These are phyloP conservation scores for Lophotis ruficrista DNA, from an alignment of 2,113 vertebrate genomes.

Conservation along the genomic window DNA sequence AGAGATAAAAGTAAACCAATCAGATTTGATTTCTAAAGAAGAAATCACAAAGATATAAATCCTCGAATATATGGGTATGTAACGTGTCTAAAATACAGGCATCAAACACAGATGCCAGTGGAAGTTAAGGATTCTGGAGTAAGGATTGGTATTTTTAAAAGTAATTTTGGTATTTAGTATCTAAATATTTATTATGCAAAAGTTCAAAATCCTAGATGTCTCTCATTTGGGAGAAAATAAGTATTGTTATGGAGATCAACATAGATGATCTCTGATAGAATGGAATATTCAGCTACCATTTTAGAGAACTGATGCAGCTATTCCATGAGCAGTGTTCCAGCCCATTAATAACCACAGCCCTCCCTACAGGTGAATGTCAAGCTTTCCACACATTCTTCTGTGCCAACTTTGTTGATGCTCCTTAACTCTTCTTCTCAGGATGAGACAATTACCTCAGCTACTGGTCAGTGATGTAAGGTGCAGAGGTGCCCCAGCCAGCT, in stretches of 20 bases:
- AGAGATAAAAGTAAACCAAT: background rate
- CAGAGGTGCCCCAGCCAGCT: background rate
- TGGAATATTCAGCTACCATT: background rate
- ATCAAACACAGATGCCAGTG: background rate
- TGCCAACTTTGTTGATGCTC: background rate
- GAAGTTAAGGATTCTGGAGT: background rate
- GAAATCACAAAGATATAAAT: background rate
- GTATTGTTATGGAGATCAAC: background rate
- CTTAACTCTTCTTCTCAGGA: background rate
- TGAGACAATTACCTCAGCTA: background rate
- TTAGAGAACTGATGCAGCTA: background rate
- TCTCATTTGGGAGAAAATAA: background rate
- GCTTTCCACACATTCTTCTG: background rate
- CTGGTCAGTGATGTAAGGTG: background rate
- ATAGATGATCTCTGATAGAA: background rate
- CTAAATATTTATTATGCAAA: background rate
- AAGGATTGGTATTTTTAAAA: background rate
- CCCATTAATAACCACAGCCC: background rate
- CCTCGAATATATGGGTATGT: background rate
- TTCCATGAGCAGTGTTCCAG: background rate
- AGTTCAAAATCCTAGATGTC: background rate
- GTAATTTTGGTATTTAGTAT: background rate
- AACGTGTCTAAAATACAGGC: background rate
- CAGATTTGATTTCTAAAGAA: background rate
- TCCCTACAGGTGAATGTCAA: background rate